These are phyloP conservation scores for Myocastor coypus DNA, from an alignment of 2,113 vertebrate genomes.

Conservation along the genomic window DNA sequence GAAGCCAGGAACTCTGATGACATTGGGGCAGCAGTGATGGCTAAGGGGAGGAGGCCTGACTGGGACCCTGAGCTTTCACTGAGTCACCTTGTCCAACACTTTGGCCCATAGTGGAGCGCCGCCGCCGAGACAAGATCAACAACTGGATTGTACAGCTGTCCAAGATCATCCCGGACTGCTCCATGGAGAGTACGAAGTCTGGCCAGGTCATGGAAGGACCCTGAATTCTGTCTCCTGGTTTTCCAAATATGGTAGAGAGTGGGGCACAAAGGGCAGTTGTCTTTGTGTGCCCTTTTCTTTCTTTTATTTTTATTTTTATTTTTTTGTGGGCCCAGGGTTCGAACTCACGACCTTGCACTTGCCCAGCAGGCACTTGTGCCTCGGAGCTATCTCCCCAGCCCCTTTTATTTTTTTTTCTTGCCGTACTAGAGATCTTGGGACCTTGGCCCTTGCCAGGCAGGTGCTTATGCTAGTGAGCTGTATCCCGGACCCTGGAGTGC, in stretches of 20 bases:
- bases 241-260: slow-evolving; percentile 27
- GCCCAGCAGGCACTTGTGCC: no score
- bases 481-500: no score
- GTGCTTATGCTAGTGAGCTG: no score
- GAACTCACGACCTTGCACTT: no score
- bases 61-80: background rate
- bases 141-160: slow-evolving; percentile 99
- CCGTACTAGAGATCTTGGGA: no score
- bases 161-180: slow-evolving; percentile 96
- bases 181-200: slow-evolving; percentile 95
- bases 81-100: background rate
- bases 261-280: background rate
- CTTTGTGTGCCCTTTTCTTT: background rate
- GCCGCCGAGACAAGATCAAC: slow-evolving; percentile 96
- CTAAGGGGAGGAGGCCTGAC: background rate
- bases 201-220: slow-evolving; percentile 89
- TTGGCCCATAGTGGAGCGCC: slow-evolving; percentile 90
- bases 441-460: no score
- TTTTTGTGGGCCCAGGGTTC: no score
- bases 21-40: background rate
- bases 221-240: background rate
- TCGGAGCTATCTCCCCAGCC: no score
- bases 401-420: no score
- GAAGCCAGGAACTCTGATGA: background rate
- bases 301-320: no score